Evolutionary conservation across 2,113 vertebrate species (phyloP), one percentile per base, ranked within the genome.

Genomic region (Haemorhous mexicanus): DNA sequence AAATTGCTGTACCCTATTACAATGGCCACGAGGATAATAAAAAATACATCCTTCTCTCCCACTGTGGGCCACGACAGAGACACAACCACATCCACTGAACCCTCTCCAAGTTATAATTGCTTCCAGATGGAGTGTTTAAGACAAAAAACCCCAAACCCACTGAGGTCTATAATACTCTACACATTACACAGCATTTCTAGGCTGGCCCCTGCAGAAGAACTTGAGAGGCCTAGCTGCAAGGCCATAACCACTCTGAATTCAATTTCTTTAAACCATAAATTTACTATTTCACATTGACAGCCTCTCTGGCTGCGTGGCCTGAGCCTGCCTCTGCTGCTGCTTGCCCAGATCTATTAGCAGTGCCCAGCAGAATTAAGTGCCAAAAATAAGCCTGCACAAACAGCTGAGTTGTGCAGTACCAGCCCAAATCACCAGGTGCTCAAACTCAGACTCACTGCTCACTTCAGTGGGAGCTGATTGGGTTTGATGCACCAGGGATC

Each of bases 201-300:
- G 10, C 73, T 35, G 46, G 78, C 53, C 62, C 56, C 78, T 80
- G 63, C 46, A 94, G 91, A 52, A 85, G 33, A 50, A 87, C 39
- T 69, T 63, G 84, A 96, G 74, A 78, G 53, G 78, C 33, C 27
- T 24, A 17, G 27, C 80, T 63, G 27, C 37, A 72, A 76, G 58
- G 74, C 95, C 59, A 8, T 73, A 86, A 93, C 46, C 46, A 86
- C 88, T 80, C 63, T 17, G 27, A 88, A 69, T 66, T 91, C 80
- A 72, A 93, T 80, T 92, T 90, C 2, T 20, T 94, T 86, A 79
- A 89, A 67, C 61, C 27, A 35, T 91, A 78, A 90, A 88, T 96
- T 62, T 37, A 61, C 58, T 73, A 3, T 43, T 87, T 61, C 55
- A 82, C 46, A 70, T 83, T 91, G 85, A 93, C 52, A 73, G 43